phyloP scores from a whole-genome alignment of 2,113 vertebrate genomes.

The Donacobius atricapilla region DNA sequence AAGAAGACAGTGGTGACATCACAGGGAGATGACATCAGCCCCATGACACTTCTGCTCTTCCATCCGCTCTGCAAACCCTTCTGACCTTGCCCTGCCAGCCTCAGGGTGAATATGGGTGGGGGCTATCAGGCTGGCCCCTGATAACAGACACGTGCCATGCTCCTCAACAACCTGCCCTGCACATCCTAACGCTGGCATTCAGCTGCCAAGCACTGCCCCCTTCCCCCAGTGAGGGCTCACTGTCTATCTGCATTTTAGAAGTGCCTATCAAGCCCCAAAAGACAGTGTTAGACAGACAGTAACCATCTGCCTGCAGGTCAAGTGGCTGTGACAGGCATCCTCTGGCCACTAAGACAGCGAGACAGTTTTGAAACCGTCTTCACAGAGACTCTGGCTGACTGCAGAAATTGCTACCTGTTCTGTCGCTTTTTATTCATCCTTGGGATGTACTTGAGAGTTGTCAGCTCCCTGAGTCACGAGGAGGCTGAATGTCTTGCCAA shows the following conservation, averaged over 20 bases:
- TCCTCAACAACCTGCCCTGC: rapidly evolving
- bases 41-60: background rate
- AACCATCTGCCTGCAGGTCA: constrained; percentile 41
- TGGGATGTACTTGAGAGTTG: constrained; percentile 37
- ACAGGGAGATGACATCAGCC: constrained; percentile 10
- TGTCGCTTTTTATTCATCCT: background rate
- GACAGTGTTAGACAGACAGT: background rate
- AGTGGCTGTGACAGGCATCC: constrained; percentile 12
- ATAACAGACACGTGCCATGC: rapidly evolving
- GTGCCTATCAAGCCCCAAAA: background rate
- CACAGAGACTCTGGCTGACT: background rate
- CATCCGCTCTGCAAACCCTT: background rate
- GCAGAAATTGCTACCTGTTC: background rate
- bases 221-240: rapidly evolving
- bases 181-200: background rate
- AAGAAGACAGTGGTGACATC: constrained; percentile 10
- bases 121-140: rapidly evolving
- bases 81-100: background rate
- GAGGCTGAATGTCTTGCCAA: background rate
- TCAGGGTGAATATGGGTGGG: background rate
- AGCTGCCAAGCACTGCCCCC: background rate
- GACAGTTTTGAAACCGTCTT: background rate
- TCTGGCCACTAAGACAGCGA: background rate
- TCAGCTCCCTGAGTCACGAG: background rate
- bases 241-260: background rate